Evolutionary conservation across 2,888 invertebrate species (phyloP), one percentile per base, ranked within the genome.

Genomic region (Pantelozetes paolii): DNA sequence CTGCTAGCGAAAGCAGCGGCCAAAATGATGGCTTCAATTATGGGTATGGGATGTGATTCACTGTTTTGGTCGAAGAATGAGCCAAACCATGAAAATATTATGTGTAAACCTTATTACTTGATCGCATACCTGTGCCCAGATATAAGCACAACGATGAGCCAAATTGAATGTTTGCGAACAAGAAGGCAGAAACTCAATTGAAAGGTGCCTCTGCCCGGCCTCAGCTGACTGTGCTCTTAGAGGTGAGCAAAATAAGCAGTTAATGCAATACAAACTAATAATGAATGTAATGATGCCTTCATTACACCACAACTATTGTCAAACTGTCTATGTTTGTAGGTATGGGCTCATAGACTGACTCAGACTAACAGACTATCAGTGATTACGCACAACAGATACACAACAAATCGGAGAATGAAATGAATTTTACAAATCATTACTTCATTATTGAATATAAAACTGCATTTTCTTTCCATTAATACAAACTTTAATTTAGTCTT

Each of bases 191-290:
- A 54, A 32, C 64, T n/a, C 64, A 64, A 64, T 40, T 64, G 36
- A 40, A 15, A 18, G 36, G 64, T 64, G 64, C 64, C 40, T 36
- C 64, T 64, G 20, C 36, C 36, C 36, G 36, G 36, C 36, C 36
- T 36, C 6, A 36, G 20, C 36, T 36, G 30, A 20, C 64, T 40
- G 64, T n/a, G n/a, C n/a, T n/a, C n/a, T n/a, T n/a, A 36, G 64
- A 64, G 64, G 64, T 64, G 64, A 64, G 40, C 64, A 64, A 64
- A 64, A 64, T 64, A 64, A 64, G 64, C 64, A 64, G 64, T 36
- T 64, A 64, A 64, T 40, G 64, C 64, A 64, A 64, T 64, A 32
- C 40, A 6, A 62, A 57, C 57, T 57, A 57, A 57, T 57, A 57
- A 57, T 57, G 57, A 23, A 36, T 40, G 36, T 64, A 64, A 64